Evolutionary conservation across 1,140 invertebrate species (phyloP), one percentile per base, ranked within the genome.

Genomic region (Heliconius himera): DNA sequence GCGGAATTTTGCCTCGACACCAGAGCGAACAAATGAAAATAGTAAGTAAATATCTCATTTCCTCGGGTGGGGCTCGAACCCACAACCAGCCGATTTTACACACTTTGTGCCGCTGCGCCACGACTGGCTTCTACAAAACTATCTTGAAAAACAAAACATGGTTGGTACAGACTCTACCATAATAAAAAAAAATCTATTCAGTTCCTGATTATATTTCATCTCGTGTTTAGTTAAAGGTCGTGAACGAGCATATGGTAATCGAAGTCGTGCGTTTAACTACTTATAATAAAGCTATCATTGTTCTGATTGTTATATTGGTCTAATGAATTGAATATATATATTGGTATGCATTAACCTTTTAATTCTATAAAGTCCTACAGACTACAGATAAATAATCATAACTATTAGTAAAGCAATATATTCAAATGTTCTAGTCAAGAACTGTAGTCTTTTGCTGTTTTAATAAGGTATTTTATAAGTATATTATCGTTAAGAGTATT

Each of bases 191-290:
- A 66, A 13, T 29, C 26, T 29, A 1, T 66, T 18, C 3, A 66
- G 1, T 66, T 66, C 60, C 60, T 29, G 60, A 11, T 66, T 29
- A 13, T 66, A 66, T 26, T 29, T 18, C 73, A 79, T 79, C 78
- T 79, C 20, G 73, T n/a, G 72, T 74, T 70, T 79, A 74, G 41
- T 71, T 71, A 83, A 80, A 83, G 76, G 79, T 81, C 78, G 41
- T 83, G 81, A 83, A 83, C 79, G 74, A 73, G 81, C 73, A 81
- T 83, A 78, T 78, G 74, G 54, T 82, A 79, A 79, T 79, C 73
- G 54, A 71, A 82, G 66, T 82, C 81, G 77, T 81, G 81, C 36
- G 33, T 78, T 56, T 56, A 74, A 60, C 56, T 79, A 71, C 73
- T 79, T 49, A 70, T 71, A 75, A 79, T 73, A 79, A 75, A 79